Conservation (phyloP, 1,140 invertebrate genomes). For the Riptortus pedestris region DNA sequence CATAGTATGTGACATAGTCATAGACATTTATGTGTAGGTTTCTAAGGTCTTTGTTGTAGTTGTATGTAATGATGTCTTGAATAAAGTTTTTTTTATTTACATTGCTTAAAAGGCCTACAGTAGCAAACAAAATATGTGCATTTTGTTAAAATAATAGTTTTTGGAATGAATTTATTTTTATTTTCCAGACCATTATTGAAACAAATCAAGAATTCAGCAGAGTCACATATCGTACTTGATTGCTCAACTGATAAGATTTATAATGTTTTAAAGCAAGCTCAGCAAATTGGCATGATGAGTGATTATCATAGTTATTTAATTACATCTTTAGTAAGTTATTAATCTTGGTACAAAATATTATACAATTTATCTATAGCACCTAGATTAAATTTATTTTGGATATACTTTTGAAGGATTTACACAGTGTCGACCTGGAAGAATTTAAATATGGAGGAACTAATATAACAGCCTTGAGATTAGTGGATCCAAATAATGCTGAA, state of each 20-base stretch:
- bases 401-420: constrained; percentile 59
- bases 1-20: too few species aligned
- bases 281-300: constrained; percentile 91
- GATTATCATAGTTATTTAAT: constrained; percentile 86
- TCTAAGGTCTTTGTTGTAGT: background rate
- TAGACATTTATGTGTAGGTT: too few species aligned
- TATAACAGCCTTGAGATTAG: constrained; percentile 77
- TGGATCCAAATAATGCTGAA: constrained; percentile 63
- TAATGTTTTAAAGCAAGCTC: constrained; percentile 78
- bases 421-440: constrained; percentile 81
- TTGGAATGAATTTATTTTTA: background rate
- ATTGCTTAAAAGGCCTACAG: too few species aligned
- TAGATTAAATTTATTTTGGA: background rate
- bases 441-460: constrained; percentile 90
- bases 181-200: constrained; percentile 68
- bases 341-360: too few species aligned
- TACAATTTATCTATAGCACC: background rate
- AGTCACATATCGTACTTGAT: constrained; percentile 84
- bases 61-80: too few species aligned
- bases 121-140: too few species aligned
- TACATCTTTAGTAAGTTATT: constrained; percentile 62
- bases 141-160: too few species aligned
- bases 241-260: constrained; percentile 75
- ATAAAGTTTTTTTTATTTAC: too few species aligned
- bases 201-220: constrained; percentile 80